These are phyloP conservation scores for Hylaeus anthracinus DNA, from an alignment of 1,140 invertebrate species.

Conservation along the genomic window DNA sequence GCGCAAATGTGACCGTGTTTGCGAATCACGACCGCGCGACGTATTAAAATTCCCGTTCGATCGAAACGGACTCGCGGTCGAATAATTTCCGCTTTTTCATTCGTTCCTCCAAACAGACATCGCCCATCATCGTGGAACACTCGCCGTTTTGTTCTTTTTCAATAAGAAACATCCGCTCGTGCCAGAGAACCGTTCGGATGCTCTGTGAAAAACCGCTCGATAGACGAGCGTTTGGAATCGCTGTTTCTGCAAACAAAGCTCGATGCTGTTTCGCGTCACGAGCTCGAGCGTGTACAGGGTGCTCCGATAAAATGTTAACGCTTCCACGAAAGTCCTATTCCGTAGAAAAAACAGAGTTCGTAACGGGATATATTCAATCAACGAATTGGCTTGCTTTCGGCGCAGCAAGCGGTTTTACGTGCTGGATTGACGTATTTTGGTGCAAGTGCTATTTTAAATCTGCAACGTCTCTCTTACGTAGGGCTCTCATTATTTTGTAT, in stretches of 20 bases:
- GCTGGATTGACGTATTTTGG: no score
- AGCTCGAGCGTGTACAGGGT: no score
- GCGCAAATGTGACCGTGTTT: constrained; percentile 2
- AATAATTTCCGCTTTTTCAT: background rate
- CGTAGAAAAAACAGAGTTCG: no score
- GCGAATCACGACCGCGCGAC: constrained; percentile 4
- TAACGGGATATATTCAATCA: no score
- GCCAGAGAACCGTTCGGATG: background rate
- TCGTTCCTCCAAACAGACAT: background rate
- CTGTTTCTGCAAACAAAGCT: background rate
- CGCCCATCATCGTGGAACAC: background rate
- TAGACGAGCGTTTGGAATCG: background rate
- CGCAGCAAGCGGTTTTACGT: no score
- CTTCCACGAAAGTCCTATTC: no score
- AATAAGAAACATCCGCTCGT: background rate
- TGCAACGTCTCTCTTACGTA: no score
- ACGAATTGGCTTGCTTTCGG: no score
- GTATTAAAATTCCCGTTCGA: background rate
- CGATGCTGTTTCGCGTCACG: background rate
- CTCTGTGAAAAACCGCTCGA: background rate
- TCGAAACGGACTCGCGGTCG: background rate
- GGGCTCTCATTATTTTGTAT: no score
- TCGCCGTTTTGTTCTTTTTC: background rate
- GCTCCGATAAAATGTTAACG: no score
- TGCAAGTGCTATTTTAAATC: no score